These are phyloP conservation scores for Cataglyphis albicans DNA, from an alignment of 2,888 invertebrate genomes.

Conservation along the genomic window DNA sequence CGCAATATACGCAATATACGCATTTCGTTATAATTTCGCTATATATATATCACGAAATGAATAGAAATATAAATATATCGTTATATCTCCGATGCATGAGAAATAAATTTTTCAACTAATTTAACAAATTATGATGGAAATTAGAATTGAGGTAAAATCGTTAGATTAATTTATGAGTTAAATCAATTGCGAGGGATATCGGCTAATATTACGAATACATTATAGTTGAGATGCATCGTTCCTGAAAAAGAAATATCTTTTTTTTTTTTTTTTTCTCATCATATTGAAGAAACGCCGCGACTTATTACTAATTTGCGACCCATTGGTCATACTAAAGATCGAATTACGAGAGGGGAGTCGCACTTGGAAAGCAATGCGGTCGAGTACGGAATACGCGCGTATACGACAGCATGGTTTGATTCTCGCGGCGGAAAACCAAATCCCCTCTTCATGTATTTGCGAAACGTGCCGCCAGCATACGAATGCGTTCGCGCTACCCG, in stretches of 20 bases:
- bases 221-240: too few species aligned
- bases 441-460: slow-evolving; percentile 74
- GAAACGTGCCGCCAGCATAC: slow-evolving; percentile 72
- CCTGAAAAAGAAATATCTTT: not conserved
- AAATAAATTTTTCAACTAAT: not conserved
- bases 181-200: not conserved
- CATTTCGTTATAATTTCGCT: not conserved
- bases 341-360: not conserved
- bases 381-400: slow-evolving; percentile 62
- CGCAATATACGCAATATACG: too few species aligned
- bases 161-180: not conserved
- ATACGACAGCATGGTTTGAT: slow-evolving; percentile 67
- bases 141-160: not conserved
- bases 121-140: not conserved
- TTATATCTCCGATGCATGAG: not conserved
- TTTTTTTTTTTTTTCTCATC: not conserved
- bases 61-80: not conserved
- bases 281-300: not conserved
- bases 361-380: not conserved
- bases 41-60: not conserved
- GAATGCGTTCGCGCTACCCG: slow-evolving; percentile 64
- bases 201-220: not conserved
- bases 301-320: slow-evolving; percentile 1
- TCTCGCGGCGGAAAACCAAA: slow-evolving; percentile 72
- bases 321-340: not conserved